Base-by-base conservation (phyloP, 2,797 vertebrate genomes). In the Valencia hispanica region DNA sequence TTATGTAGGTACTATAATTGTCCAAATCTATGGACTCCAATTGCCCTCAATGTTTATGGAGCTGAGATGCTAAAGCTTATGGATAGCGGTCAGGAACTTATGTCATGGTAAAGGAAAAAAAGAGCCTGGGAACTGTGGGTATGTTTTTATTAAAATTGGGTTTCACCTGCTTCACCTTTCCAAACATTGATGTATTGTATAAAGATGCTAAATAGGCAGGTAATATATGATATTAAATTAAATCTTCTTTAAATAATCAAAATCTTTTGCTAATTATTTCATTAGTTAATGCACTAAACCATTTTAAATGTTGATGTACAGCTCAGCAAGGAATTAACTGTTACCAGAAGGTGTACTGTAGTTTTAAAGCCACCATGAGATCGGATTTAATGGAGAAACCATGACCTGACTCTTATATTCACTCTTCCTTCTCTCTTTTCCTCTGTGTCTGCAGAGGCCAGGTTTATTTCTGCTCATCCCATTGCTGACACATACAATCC, bases 401-500 rank as follows among this genome's bases (percentile, higher is more conserved):
- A 89, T 89, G 77, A 81, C 18, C 53, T 55, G 48, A 47, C 47
- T 47, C 30, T 55, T 77, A 61, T 79, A 78, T 83, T 88, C 72
- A 51, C 61, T 43, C 36, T 80, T 77, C 36, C 50, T 80, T 39
- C 74, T 57, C 74, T 22, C 77, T n/a, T 74, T 71, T 57, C 53
- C 53, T 66, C 45, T 34, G 4, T 88, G 79, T 93, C 91, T 92
- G 82, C 87, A 99, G 98, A 99, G 93, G 98, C 96, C 2, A 97
- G 96, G 93, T 99, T 99, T 93, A 96, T 99, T 89, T 96, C 96
- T 57, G 97, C 97, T 74, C 97, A 97, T 89, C 95, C 97, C 74
- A 97, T 99, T 47, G 94, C 98, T 1, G 98, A 99, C 91, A 99
- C 98, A 61, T 98, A 97, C 92, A 99, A 98, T 83, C 97, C 96